Conservation (phyloP, 2,113 vertebrate species). For the Pseudolaguvia tuberculata region DNA sequence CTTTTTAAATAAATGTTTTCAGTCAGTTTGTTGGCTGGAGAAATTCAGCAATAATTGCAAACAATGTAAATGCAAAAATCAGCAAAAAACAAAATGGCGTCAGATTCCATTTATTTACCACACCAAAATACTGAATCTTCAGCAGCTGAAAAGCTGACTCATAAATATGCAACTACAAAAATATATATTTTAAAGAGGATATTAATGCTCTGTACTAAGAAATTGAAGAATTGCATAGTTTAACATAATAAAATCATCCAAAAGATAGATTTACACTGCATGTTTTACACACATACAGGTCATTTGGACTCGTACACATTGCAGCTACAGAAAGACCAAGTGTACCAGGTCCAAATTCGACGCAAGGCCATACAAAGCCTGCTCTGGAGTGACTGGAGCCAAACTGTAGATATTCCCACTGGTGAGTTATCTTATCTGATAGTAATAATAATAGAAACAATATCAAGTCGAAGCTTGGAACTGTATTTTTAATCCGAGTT, state of each 20-base stretch:
- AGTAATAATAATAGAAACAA: background rate
- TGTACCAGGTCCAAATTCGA: constrained; percentile 37
- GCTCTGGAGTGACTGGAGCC: constrained; percentile 47
- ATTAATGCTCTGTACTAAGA: background rate
- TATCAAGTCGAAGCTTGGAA: too few species aligned
- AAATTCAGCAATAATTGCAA: too few species aligned
- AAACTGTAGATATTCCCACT: constrained; percentile 16
- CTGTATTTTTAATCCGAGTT: too few species aligned
- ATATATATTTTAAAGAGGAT: background rate
- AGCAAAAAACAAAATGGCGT: background rate
- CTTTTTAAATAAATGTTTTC: background rate
- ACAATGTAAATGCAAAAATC: too few species aligned
- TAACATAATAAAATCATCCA: background rate
- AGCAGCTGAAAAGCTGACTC: background rate
- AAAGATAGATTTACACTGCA: background rate
- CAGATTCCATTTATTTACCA: background rate
- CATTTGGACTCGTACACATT: constrained; percentile 16
- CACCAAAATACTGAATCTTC: background rate
- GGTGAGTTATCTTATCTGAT: constrained; percentile 29
- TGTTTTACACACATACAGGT: constrained; percentile 1
- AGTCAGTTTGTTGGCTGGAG: background rate
- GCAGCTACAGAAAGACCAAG: background rate
- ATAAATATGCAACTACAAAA: background rate
- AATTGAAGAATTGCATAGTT: background rate
- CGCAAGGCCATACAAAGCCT: constrained; percentile 28